These are phyloP conservation scores for Petrophora chlorosata DNA, from an alignment of 2,888 invertebrate genomes.

Conservation along the genomic window DNA sequence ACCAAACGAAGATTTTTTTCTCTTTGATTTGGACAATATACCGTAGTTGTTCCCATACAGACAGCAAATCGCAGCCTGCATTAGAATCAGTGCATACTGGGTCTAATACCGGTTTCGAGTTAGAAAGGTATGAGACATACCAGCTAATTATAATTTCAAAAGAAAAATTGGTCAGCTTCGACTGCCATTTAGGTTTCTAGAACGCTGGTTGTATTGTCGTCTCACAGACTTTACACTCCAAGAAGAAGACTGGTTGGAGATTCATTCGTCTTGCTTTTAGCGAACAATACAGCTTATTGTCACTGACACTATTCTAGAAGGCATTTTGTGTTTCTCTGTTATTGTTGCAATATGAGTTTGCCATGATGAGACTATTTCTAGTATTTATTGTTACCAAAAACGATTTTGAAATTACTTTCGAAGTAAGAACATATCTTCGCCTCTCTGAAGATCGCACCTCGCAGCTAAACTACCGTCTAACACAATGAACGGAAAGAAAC, in stretches of 20 bases:
- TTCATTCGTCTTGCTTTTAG: constrained; percentile 56
- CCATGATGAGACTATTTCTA: constrained; percentile 1
- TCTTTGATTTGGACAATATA: no score
- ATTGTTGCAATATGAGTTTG: constrained; percentile 8
- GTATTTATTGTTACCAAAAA: no score
- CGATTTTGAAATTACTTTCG: no score
- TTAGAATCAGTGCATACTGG: no score
- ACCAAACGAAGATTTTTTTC: not conserved
- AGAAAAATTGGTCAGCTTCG: not conserved
- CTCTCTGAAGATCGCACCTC: no score
- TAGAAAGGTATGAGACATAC: no score
- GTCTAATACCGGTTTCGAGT: no score
- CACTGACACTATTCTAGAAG: constrained; percentile 33
- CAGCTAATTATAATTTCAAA: not conserved
- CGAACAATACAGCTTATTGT: constrained; percentile 50
- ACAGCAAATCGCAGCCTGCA: no score
- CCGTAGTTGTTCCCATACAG: no score
- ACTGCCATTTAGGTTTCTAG: constrained; percentile 1
- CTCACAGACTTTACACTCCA: constrained; percentile 53
- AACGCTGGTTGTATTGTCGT: constrained; percentile 3
- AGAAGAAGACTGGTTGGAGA: constrained; percentile 61
- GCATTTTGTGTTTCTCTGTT: constrained; percentile 25
- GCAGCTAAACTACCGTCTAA: no score
- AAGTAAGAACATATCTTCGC: no score
- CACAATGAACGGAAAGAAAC: no score